These are phyloP conservation scores for Parnassius glacialis DNA, from an alignment of 2,888 invertebrate genomes.

Conservation along the genomic window DNA sequence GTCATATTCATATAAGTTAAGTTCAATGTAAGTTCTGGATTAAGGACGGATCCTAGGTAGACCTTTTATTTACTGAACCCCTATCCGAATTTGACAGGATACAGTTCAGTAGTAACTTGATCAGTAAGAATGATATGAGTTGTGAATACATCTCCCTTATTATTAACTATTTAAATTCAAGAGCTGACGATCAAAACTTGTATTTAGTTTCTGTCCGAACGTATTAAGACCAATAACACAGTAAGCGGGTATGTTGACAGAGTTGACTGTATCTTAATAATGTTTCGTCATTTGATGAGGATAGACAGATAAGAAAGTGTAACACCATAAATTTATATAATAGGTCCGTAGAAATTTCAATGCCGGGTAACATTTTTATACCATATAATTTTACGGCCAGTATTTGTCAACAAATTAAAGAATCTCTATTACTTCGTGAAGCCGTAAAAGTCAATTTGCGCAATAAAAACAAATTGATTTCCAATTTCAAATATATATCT, in stretches of 20 bases:
- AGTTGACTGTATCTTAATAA: neutral
- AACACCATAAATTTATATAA: conserved; percentile 13
- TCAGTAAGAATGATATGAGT: too few species aligned
- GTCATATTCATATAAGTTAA: too few species aligned
- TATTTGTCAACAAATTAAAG: conserved; percentile 28
- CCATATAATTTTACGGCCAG: conserved; percentile 3
- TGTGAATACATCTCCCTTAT: neutral
- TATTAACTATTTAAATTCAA: too few species aligned
- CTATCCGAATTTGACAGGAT: too few species aligned
- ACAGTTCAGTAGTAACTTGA: too few species aligned
- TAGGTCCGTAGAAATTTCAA: conserved; percentile 7
- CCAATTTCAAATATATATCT: conserved; percentile 51
- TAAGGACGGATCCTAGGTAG: too few species aligned
- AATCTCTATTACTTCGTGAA: conserved; percentile 27
- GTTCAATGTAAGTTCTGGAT: too few species aligned
- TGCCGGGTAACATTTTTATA: conserved; percentile 10
- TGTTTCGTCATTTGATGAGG: conserved; percentile 3
- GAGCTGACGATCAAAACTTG: too few species aligned
- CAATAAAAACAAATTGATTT: conserved; percentile 60
- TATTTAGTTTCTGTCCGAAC: too few species aligned
- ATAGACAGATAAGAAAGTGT: conserved; percentile 14
- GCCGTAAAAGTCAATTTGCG: conserved; percentile 36
- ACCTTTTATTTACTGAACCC: too few species aligned
- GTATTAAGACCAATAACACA: neutral
- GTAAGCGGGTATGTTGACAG: neutral